These are phyloP conservation scores for Numenius arquata DNA, from an alignment of 2,113 vertebrate genomes.

Conservation along the genomic window DNA sequence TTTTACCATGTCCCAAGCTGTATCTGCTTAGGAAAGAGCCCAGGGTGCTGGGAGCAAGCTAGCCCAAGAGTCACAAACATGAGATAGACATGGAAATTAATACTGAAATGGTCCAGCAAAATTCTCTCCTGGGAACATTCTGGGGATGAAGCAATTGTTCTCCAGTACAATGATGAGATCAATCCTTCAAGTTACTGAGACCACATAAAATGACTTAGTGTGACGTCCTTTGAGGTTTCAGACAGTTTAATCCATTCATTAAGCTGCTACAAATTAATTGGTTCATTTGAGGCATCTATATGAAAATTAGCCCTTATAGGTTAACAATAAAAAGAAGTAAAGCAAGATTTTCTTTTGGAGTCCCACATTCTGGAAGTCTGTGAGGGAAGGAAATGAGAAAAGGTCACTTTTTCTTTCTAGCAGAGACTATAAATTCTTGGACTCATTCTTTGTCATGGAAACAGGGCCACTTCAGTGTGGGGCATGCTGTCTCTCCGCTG, in stretches of 20 bases:
- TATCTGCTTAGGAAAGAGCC: background rate
- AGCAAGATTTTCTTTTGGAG: too few species aligned
- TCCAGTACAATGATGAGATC: too few species aligned
- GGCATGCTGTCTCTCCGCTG: background rate
- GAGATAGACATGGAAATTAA: background rate
- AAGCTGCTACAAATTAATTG: background rate
- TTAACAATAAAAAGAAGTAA: background rate
- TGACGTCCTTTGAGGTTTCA: background rate
- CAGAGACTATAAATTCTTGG: background rate
- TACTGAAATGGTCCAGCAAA: background rate
- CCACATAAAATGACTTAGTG: too few species aligned
- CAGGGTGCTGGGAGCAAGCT: background rate
- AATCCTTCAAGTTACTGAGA: too few species aligned
- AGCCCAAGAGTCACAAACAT: background rate
- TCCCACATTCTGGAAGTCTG: background rate
- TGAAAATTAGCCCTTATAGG: background rate
- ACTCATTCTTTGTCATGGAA: background rate
- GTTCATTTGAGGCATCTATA: background rate
- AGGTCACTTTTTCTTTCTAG: background rate
- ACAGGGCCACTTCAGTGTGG: background rate
- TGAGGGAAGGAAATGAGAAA: background rate
- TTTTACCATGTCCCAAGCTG: background rate
- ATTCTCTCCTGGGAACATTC: background rate
- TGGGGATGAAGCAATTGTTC: too few species aligned
- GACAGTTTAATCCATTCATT: background rate